Evolutionary conservation across 2,113 vertebrate genomes (phyloP).

Genomic region (Syngnathus scovelli): DNA sequence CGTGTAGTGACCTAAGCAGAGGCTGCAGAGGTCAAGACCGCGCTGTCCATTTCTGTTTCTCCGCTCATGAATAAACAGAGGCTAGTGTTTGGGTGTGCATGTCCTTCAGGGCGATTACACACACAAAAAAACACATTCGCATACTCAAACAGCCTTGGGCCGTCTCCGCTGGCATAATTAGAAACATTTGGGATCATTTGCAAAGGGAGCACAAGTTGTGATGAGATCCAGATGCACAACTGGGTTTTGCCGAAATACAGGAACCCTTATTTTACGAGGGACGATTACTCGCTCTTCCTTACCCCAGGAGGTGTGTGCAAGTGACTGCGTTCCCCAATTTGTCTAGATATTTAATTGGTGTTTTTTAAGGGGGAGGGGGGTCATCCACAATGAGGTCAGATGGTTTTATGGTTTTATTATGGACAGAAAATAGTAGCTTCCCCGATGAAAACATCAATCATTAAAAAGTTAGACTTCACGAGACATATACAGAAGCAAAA

Average conservation of each 20-base stretch:
- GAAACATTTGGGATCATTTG: conserved; percentile 74
- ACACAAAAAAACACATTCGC: conserved; percentile 12
- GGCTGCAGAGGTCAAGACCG: conserved; percentile 39
- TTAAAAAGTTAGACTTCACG: background rate
- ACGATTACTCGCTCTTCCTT: conserved; percentile 62
- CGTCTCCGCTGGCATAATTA: conserved; percentile 65
- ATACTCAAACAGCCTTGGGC: conserved; percentile 51
- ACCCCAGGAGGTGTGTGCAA: conserved; percentile 42
- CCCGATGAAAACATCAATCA: background rate
- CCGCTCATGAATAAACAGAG: conserved; percentile 48
- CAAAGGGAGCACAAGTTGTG: conserved; percentile 62
- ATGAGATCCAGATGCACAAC: conserved; percentile 71
- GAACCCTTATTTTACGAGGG: conserved; percentile 65
- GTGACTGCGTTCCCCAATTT: conserved; percentile 20
- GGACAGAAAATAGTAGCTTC: conserved; percentile 9
- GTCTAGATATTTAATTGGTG: conserved; percentile 30
- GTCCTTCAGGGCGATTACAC: conserved; percentile 33
- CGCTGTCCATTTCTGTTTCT: conserved; percentile 45
- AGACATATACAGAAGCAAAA: background rate
- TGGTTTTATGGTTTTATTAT: conserved; percentile 28
- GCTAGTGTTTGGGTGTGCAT: conserved; percentile 39
- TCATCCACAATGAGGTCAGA: conserved; percentile 47
- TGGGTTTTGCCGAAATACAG: conserved; percentile 62
- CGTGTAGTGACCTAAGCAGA: conserved; percentile 43
- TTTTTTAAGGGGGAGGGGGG: conserved; percentile 17